Percentiles rank a stretch among this genome's conserved stretches.
Evolutionary conservation across 2,113 vertebrate genomes (phyloP).

Genomic region (Tenebrosternarchus preto): DNA sequence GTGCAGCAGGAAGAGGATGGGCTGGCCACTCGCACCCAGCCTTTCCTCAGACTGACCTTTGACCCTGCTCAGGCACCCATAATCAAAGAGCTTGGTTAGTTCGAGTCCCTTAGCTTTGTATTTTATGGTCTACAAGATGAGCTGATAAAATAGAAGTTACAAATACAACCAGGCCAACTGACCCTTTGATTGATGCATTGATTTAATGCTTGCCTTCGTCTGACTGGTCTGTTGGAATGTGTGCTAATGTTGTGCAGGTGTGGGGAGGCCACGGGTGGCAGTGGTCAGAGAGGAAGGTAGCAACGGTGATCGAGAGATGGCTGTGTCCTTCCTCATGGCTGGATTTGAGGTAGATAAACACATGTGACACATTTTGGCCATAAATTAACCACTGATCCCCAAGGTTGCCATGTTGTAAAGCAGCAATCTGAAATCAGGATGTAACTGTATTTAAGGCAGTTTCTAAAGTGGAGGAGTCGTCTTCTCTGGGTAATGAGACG

Average conservation of each 20-base stretch:
- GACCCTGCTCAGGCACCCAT: constrained; percentile 68
- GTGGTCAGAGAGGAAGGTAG: constrained; percentile 90
- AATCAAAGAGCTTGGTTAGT: constrained; percentile 70
- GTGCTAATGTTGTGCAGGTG: constrained; percentile 56
- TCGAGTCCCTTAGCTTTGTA: neutral
- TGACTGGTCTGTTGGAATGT: neutral
- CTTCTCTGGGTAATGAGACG: no score
- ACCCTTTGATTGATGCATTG: neutral
- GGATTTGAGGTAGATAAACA: constrained; percentile 82
- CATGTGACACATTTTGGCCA: no score
- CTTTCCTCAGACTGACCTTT: constrained; percentile 77
- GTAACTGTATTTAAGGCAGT: no score
- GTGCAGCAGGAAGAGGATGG: constrained; percentile 81
- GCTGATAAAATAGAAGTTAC: neutral
- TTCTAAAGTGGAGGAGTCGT: no score
- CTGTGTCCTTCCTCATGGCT: constrained; percentile 80
- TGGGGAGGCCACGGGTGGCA: constrained; percentile 75
- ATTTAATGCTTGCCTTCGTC: no score
- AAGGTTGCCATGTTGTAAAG: no score
- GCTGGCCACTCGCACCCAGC: constrained; percentile 74
- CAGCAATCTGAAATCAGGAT: no score
- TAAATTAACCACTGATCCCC: no score
- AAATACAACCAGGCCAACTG: neutral
- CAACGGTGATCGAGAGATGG: constrained; percentile 94
- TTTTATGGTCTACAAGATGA: neutral